Evolutionary conservation across 2,888 invertebrate species (phyloP), one percentile per base, ranked within the genome.

Genomic region (Mayetiola destructor): DNA sequence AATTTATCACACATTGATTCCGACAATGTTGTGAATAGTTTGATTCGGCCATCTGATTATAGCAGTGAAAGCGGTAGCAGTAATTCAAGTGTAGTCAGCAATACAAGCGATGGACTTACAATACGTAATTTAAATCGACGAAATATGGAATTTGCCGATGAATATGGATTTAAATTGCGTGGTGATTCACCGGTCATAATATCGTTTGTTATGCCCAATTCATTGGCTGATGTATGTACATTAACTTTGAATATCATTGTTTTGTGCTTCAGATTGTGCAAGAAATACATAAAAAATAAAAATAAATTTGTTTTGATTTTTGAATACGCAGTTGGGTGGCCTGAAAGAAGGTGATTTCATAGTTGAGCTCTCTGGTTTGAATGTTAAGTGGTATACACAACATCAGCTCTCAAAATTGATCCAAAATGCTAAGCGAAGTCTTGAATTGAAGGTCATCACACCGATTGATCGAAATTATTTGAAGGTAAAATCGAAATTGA

Each of bases 331-430:
- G 94, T 80, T 85, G 68, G 89, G 87, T 23, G 93, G 93, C 35
- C 87, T 95, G 75, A 85, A 90, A 64, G 92, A 92, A 72, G 94
- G 94, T 0, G 95, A 96, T 70, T 91, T 92, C 68, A 90, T 96
- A 58, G 91, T 94, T 30, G 84, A 82, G 21, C 88, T 95, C 57
- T 85, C 85, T 1, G 87, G 87, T 56, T 78, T 79, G 61, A 94
- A 95, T 70, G 91, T 92, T 2, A 94, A 93, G 72, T 95, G 94
- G 94, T 81, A 88, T 56, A 84, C 87, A 0, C 94, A 95, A 68
- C 91, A 90, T 60, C 89, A 94, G 66, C 91, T 92, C 36, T 93
- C 94, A 5, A 77, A 82, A 1, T 76, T 90, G 40, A 92, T 95
- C 61, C 86, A 89, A 66, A 78, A 78, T 42, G 80, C 85, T n/a